Percentiles rank a stretch among this genome's conserved stretches.
Evolutionary conservation across 2,888 invertebrate species (phyloP).

Genomic region (Cheilosia vernalis): DNA sequence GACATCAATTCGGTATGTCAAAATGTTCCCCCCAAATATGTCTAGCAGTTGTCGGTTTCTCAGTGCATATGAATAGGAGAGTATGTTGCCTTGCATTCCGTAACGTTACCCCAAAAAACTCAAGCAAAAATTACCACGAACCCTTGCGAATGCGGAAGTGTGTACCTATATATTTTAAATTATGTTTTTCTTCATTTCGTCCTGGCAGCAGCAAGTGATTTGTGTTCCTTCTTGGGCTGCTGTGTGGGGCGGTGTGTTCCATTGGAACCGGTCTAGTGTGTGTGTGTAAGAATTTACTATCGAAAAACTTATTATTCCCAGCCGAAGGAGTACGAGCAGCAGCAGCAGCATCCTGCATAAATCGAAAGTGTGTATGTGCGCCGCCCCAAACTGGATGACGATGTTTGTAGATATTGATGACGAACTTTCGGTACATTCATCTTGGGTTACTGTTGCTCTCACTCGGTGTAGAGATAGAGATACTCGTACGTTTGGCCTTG

Average conservation of each 20-base stretch:
- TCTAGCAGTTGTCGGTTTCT: neutral
- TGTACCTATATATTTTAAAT: neutral
- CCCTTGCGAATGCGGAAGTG: neutral
- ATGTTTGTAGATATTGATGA: constrained; percentile 14
- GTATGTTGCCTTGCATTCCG: neutral
- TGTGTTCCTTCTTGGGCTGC: neutral
- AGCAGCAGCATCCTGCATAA: constrained; percentile 4
- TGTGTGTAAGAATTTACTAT: constrained; percentile 15
- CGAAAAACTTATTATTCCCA: constrained; percentile 2
- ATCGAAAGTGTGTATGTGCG: neutral
- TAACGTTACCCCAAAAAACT: neutral
- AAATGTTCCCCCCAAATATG: no score
- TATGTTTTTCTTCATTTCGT: constrained; percentile 4
- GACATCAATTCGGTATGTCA: no score
- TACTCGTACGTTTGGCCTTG: constrained; percentile 42
- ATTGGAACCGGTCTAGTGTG: neutral
- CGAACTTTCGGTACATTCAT: constrained; percentile 24
- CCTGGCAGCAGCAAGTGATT: neutral
- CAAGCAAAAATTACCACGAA: neutral
- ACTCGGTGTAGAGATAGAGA: neutral
- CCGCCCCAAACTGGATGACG: constrained; percentile 11
- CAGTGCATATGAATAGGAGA: neutral
- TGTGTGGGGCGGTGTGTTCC: neutral
- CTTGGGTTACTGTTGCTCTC: constrained; percentile 28
- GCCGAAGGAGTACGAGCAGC: neutral